A percentile compares a stretch with the other conserved stretches of the same genome.
Evolutionary conservation across 2,888 invertebrate species (phyloP).

Genomic region (Heliothis peltigera): DNA sequence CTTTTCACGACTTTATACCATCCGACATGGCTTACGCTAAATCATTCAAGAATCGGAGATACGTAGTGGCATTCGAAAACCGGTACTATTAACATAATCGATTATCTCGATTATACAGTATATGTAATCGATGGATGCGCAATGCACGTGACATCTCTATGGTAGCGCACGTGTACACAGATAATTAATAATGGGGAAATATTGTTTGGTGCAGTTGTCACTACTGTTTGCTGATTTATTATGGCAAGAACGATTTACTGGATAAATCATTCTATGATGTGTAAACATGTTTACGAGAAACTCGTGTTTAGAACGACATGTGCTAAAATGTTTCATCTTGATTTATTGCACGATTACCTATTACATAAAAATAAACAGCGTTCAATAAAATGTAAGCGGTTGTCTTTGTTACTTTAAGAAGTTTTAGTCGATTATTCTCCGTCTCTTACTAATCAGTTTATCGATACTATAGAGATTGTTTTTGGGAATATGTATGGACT

Average conservation of each 20-base stretch:
- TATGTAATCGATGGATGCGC: conserved; percentile 62
- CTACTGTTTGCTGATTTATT: conserved; percentile 51
- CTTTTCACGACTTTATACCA: conserved; percentile 12
- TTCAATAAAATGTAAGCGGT: conserved; percentile 15
- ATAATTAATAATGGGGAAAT: conserved; percentile 52
- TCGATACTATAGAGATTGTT: too few relatives aligned
- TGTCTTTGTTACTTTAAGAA: conserved; percentile 9
- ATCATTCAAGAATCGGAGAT: conserved; percentile 38
- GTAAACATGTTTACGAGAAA: conserved; percentile 35
- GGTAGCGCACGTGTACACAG: conserved; percentile 58
- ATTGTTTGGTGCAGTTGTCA: conserved; percentile 27
- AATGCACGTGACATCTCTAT: conserved; percentile 61
- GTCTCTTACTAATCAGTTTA: too few relatives aligned
- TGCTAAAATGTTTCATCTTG: conserved; percentile 7
- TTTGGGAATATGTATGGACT: neutral
- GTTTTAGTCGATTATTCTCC: conserved; percentile 21
- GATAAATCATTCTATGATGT: conserved; percentile 30
- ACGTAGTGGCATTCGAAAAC: conserved; percentile 65
- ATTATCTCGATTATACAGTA: conserved; percentile 59
- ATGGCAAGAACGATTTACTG: conserved; percentile 35
- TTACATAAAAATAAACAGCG: neutral
- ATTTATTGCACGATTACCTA: conserved; percentile 34
- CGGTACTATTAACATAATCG: conserved; percentile 69
- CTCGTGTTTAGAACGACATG: conserved; percentile 14
- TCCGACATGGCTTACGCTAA: conserved; percentile 19